Percentiles rank a stretch among this genome's conserved stretches.
Evolutionary conservation across 1,140 invertebrate species (phyloP).

Genomic region (Pteromalus puparum): DNA sequence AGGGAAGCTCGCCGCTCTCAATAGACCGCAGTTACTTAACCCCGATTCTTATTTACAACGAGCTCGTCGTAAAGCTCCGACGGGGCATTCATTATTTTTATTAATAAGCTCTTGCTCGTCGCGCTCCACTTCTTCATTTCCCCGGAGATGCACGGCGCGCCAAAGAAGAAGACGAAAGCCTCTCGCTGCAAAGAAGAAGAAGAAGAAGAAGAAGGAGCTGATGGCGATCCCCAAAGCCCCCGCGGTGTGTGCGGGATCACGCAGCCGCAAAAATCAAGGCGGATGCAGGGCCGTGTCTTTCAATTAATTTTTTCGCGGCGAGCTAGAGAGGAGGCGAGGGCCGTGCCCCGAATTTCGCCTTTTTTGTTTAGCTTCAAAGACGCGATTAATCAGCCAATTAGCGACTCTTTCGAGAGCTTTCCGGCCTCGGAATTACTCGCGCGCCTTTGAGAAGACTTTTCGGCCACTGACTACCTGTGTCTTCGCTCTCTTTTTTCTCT

Average conservation of each 20-base stretch:
- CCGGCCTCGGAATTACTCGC: slow-evolving; percentile 2
- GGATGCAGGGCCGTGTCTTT: not conserved
- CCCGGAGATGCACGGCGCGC: not conserved
- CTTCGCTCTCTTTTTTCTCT: slow-evolving; percentile 16
- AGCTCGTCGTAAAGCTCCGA: not conserved
- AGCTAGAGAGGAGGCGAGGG: no score
- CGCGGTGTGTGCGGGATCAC: not conserved
- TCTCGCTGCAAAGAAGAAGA: not conserved
- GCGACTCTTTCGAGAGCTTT: slow-evolving; percentile 39
- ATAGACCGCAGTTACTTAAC: slow-evolving; percentile 8
- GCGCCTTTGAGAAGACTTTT: slow-evolving; percentile 22
- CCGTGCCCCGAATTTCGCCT: not conserved
- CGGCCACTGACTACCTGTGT: not conserved
- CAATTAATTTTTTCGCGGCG: slow-evolving; percentile 29
- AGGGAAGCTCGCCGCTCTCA: no score
- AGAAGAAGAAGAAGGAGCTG: not conserved
- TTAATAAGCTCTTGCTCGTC: slow-evolving; percentile 11
- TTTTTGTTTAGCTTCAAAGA: slow-evolving; percentile 15
- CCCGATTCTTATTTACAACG: not conserved
- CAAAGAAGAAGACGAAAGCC: slow-evolving; percentile 10
- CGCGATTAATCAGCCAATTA: slow-evolving; percentile 48
- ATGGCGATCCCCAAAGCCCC: slow-evolving; percentile 2
- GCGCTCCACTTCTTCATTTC: slow-evolving; percentile 29
- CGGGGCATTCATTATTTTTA: slow-evolving; percentile 35
- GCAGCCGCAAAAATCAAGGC: slow-evolving; percentile 22